Base-by-base conservation (phyloP, 2,113 vertebrate species). In the Procavia capensis region DNA sequence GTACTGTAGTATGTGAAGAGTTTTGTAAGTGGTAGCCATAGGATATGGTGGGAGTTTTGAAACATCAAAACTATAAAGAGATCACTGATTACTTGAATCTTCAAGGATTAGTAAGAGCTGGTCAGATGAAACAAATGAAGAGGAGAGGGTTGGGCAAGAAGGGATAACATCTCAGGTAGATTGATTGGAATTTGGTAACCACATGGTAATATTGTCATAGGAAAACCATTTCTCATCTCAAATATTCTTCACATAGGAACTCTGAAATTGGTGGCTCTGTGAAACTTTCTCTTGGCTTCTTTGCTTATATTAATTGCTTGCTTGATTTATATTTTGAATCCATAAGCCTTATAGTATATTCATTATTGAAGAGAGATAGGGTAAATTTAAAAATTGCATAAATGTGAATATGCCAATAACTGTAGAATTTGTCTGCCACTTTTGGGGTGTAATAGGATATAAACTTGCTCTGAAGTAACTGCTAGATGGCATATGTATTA, bases 321-420 rank as follows among this genome's bases (percentile, higher is more conserved):
- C 9, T 83, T 88, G 66, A 88, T 74, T 91, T 74, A 75, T 92
- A 88, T 93, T 95, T 94, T 29, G 95, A 9, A 76, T 17, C 10
- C 24, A 70, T 79, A 80, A 54, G 14, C 11, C 41, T 89, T 93
- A 57, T 82, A 47, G 13, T 72, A n/a, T 3, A 29, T 36, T 36
- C 17, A 13, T 75, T 91, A 39, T 93, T 91, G 66, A 83, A 93
- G 45, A 91, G 59, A 75, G 54, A 25, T 31, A 54, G 79, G n/a
- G 47, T 91, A 95, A 88, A 82, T 75, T 90, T 88, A 81, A 94
- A 88, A 86, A 7, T 82, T 45, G n/a, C 1, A 22, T 75, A 83
- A 80, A 79, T 57, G 82, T 87, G 22, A 25, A 8, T 72, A 34
- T 83, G 61, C 14, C 25, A 93, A 1, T 72, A 43, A 19, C 66